A percentile compares a stretch with the other conserved stretches of the same genome.
Evolutionary conservation across 2,797 vertebrate genomes (phyloP).

Genomic region (Tenualosa thibaudeaui): DNA sequence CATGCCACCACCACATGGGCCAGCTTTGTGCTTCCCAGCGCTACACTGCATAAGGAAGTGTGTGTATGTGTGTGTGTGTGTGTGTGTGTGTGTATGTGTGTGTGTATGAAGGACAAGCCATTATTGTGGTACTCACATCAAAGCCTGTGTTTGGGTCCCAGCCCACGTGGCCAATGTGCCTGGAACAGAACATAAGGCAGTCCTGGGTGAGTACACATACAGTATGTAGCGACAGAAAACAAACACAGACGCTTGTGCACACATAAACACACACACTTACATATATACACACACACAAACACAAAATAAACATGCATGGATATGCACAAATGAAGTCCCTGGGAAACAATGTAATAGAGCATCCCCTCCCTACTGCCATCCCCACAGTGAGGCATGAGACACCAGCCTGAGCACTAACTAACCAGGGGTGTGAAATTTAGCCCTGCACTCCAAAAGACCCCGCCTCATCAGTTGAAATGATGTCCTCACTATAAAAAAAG

Average conservation of each 20-base stretch:
- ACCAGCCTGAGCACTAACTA: no score
- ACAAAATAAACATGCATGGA: background rate
- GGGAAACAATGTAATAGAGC: background rate
- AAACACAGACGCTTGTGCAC: background rate
- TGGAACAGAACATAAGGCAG: slow-evolving; percentile 58
- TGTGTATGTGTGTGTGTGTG: slow-evolving; percentile 28
- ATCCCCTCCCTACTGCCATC: background rate
- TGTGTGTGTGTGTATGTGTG: slow-evolving; percentile 34
- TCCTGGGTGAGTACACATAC: slow-evolving; percentile 1
- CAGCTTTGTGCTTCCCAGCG: slow-evolving; percentile 62
- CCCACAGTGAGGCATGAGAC: background rate
- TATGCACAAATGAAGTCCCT: slow-evolving; percentile 30
- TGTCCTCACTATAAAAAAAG: no score
- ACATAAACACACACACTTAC: background rate
- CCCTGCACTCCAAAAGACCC: no score
- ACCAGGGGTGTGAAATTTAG: no score
- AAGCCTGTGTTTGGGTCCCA: slow-evolving; percentile 99
- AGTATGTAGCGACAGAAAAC: background rate
- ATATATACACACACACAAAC: background rate
- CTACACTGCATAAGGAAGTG: slow-evolving; percentile 35
- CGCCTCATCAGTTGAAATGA: no score
- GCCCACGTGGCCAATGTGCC: slow-evolving; percentile 97
- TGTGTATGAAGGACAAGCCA: slow-evolving; percentile 35
- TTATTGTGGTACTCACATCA: slow-evolving; percentile 86
- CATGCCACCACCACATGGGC: slow-evolving; percentile 64